Base-by-base conservation (phyloP, 37 sponge, comb jelly and placozoan species). In the Crambe crambe region DNA sequence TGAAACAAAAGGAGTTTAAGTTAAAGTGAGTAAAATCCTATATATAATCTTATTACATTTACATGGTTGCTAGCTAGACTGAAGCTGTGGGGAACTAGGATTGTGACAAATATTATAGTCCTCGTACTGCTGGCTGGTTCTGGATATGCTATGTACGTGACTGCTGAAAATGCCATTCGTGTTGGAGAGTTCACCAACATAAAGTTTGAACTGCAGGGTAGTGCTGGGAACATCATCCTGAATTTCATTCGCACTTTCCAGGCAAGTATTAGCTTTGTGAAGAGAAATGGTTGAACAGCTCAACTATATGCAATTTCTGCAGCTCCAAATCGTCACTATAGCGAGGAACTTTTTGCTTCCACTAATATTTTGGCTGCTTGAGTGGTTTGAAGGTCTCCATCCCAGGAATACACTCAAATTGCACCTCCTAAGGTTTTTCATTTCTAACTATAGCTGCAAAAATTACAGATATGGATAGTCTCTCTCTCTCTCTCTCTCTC, bases 341-440 rank as follows among this genome's bases (percentile, higher is more conserved):
- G 63, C 62, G 21, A 58, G 88, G 15, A 92, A 87, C 74, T 75
- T 84, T 44, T 10, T 87, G 54, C 58, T 87, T 20, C 88, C 89
- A 29, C 66, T n/a, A 25, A 29, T 92, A 58, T 92, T 92, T 54
- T 0, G 4, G 1, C 3, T 83, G 26, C 70, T 76, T 30, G 59
- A 80, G 40, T 58, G 51, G 4, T 26, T 80, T 15, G 94, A 94
- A 70, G 44, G 58, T 44, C 71, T 83, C 37, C 88, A 94, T 51
- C 94, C 94, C 23, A 78, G 94, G 37, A 90, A 83, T 47, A 84
- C 85, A 27, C 92, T 94, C 60, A 86, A 89, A 38, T 42, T 94
- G 44, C 83, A 62, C 76, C 81, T 94, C 9, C 9, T 80, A 0
- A 83, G 93, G 93, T 89, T 69, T 44, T 23, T 22, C 17, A 26